Base-by-base conservation (phyloP, 2,888 invertebrate species). In the Dynastes maya region DNA sequence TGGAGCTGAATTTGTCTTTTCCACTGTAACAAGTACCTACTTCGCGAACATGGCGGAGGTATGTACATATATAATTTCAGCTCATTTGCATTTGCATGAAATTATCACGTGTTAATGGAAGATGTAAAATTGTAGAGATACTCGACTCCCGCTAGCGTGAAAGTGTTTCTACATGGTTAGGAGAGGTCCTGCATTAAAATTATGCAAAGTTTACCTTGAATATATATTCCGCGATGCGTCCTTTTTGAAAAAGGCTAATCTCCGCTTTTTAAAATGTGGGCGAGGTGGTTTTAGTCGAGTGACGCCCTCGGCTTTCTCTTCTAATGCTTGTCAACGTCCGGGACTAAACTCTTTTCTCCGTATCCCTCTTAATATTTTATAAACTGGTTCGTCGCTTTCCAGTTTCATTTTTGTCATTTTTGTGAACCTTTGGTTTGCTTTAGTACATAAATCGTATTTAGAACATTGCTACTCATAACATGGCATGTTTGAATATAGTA, bases 81-180 rank as follows among this genome's bases (percentile, higher is more conserved):
- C 37, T 37, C 64, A 37, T 68, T 68, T 68, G 67, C 49, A 68
- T 68, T 45, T 45, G 27, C 49, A 49, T 22, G 11, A 68, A 68
- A 68, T 68, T 49, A 68, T 45, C 49, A 22, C 45, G 45, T 68
- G 45, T 68, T 68, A 68, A 68, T 40, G 64, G 37, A 40, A 11
- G 37, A 37, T 13, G 40, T 64, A 64, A 32, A 64, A 64, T 64
- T 27, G 0, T 64, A 40, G 16, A 37, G 16, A 37, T 13, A 37
- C 9, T 40, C 64, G 64, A 58, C 22, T 58, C 55, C 22, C 2
- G 22, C n/a, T 27, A 22, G 22, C 22, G 55, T 8, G 55, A 58
- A 16, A 58, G 55, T 58, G 22, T 22, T 22, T 27, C 16, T 22
- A 16, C 16, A 53, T 5, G 13, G 53, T 16, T 16, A 16, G 13